These are phyloP conservation scores for Erethizon dorsatum DNA, from an alignment of 2,797 vertebrate species.

Conservation along the genomic window DNA sequence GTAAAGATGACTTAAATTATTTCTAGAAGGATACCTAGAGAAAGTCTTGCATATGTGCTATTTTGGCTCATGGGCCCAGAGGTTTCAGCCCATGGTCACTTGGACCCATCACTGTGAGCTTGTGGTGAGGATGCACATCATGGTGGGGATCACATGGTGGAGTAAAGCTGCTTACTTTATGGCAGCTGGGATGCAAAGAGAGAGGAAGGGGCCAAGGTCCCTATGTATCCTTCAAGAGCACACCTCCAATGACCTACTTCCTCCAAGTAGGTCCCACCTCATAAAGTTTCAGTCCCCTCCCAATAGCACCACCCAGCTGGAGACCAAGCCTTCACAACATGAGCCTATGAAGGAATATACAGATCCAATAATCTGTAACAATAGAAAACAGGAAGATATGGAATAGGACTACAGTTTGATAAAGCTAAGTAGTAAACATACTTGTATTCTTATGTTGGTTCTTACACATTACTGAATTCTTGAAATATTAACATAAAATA, in stretches of 20 bases:
- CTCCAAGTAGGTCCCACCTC: background rate
- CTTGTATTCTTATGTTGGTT: background rate
- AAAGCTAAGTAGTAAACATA: background rate
- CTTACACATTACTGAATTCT: background rate
- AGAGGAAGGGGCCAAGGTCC: background rate
- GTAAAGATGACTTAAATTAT: background rate
- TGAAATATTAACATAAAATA: constrained; percentile 25
- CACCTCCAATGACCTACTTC: background rate
- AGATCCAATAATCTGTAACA: background rate
- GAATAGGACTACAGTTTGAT: background rate
- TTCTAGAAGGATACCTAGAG: background rate
- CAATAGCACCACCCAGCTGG: background rate
- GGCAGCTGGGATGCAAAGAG: background rate
- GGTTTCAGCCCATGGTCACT: background rate
- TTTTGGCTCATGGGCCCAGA: background rate
- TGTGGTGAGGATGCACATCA: background rate
- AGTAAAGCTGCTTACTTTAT: background rate
- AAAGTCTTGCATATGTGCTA: background rate
- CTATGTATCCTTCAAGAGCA: background rate
- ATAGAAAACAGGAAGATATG: background rate
- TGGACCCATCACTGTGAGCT: background rate
- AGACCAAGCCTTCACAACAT: background rate
- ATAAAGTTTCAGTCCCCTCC: background rate
- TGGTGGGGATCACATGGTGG: background rate
- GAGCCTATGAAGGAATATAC: background rate